These are phyloP conservation scores for Lasioglossum pauxillum DNA, from an alignment of 2,888 invertebrate species.

Conservation along the genomic window DNA sequence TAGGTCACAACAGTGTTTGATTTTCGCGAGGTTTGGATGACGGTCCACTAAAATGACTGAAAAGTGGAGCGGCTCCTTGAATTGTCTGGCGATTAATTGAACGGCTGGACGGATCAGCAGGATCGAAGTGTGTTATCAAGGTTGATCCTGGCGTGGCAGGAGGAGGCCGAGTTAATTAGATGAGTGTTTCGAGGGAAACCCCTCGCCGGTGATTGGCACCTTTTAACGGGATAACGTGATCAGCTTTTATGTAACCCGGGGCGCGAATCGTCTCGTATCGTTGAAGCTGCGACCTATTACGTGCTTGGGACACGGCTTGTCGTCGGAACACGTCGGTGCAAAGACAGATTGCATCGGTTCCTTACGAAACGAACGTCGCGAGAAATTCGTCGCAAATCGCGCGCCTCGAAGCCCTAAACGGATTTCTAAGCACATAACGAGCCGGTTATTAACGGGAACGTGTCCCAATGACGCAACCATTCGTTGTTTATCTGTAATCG, in stretches of 20 bases:
- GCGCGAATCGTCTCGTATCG: conserved; percentile 70
- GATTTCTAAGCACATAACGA: conserved; percentile 43
- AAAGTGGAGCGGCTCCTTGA: not conserved
- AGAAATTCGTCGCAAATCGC: not conserved
- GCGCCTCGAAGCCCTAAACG: conserved; percentile 46
- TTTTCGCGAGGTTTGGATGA: not conserved
- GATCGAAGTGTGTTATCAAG: conserved; percentile 17
- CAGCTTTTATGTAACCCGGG: conserved; percentile 75
- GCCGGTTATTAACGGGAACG: conserved; percentile 37
- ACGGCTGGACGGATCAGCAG: not conserved
- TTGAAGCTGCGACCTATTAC: conserved; percentile 9
- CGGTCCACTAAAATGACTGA: not conserved
- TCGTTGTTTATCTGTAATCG: not conserved
- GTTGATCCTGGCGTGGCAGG: conserved; percentile 11
- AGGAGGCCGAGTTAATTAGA: conserved; percentile 64
- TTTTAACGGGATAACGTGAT: conserved; percentile 74
- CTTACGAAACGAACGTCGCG: conserved; percentile 26
- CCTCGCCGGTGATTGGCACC: conserved; percentile 71
- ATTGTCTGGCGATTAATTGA: not conserved
- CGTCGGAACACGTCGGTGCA: not conserved
- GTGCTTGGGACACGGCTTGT: not conserved
- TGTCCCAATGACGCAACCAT: conserved; percentile 9
- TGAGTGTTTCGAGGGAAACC: conserved; percentile 76
- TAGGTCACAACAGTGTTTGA: no score
- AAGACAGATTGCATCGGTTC: not conserved